Conservation (phyloP, 2,797 vertebrate genomes). For the Rhynchonycteris naso region DNA sequence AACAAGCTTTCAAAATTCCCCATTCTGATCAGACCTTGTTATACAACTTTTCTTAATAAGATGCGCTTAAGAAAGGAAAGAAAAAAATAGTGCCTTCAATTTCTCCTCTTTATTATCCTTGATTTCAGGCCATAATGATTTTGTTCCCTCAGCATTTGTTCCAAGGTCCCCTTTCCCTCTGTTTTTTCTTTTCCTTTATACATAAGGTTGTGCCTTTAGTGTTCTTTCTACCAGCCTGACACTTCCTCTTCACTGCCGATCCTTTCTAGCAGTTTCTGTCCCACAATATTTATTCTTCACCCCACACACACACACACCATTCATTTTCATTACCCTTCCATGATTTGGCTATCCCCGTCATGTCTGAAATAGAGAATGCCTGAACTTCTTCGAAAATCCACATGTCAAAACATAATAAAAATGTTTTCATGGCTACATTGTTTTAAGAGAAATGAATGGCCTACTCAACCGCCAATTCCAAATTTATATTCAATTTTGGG, state of each 20-base stretch:
- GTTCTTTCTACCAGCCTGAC: constrained; percentile 67
- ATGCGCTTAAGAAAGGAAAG: constrained; percentile 59
- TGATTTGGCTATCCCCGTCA: constrained; percentile 68
- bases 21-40: not conserved
- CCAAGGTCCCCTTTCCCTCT: not conserved
- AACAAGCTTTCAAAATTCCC: constrained; percentile 46
- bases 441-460: constrained; percentile 71
- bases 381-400: constrained; percentile 75
- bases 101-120: constrained; percentile 77
- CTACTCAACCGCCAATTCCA: constrained; percentile 72
- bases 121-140: constrained; percentile 80
- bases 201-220: constrained; percentile 71
- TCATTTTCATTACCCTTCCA: constrained; percentile 75
- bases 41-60: constrained; percentile 54
- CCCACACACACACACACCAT: constrained; percentile 23
- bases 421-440: constrained; percentile 72
- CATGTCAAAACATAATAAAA: constrained; percentile 81
- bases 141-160: constrained; percentile 55
- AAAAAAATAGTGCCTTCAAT: constrained; percentile 58
- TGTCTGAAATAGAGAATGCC: constrained; percentile 77
- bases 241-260: constrained; percentile 75
- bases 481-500: constrained; percentile 81
- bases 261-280: constrained; percentile 75
- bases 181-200: constrained; percentile 79
- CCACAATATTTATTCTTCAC: constrained; percentile 75